Evolutionary conservation across 2,113 vertebrate genomes (phyloP), one percentile per base, ranked within the genome.

Genomic region (Eolophus roseicapilla): DNA sequence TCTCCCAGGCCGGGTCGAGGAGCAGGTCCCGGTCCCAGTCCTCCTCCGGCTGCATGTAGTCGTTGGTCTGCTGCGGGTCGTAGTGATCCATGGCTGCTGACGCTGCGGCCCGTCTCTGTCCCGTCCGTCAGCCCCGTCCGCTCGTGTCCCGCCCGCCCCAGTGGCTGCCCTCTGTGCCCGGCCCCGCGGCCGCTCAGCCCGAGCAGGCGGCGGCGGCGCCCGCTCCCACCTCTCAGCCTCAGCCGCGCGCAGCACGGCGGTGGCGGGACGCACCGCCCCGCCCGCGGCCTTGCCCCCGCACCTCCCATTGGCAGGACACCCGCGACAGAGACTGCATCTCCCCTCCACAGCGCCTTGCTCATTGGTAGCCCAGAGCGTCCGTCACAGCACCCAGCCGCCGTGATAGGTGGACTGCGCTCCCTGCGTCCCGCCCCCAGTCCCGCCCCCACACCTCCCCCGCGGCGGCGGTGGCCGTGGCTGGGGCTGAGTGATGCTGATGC

Each of bases 21-120:
- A 99, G 99, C 43, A 99, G 96, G 86, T 99, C 99, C 79, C 99
- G 98, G 86, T 99, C 99, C 99, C 99, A 99, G 97, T 99, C 99
- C 68, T 99, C 99, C 93, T 99, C 99, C 39, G 98, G 99, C 47
- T 98, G 98, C 99, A 98, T 99, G 47, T 99, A 99, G 73, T 97
- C 96, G 7, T 99, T 98, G 74, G 93, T 97, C 74, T 97, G 97
- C 93, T 98, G 98, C 37, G 95, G 98, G 82, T 99, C 99, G 97
- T 99, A 99, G 5, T 98, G 98, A 95, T 99, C 99, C 99, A 99
- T 99, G 93, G 87, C 96, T 63, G 88, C 46, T 6, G 62, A 86
- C 31, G 74, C 76, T 33, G 46, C 63, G 33, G 68, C 59, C 62
- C 49, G 37, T 35, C 49, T 19, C 52, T 16, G 44, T 31, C 55